Percentiles rank a stretch among this genome's conserved stretches.
Evolutionary conservation across 2,888 invertebrate species (phyloP).

Genomic region (Tanypteryx hageni): DNA sequence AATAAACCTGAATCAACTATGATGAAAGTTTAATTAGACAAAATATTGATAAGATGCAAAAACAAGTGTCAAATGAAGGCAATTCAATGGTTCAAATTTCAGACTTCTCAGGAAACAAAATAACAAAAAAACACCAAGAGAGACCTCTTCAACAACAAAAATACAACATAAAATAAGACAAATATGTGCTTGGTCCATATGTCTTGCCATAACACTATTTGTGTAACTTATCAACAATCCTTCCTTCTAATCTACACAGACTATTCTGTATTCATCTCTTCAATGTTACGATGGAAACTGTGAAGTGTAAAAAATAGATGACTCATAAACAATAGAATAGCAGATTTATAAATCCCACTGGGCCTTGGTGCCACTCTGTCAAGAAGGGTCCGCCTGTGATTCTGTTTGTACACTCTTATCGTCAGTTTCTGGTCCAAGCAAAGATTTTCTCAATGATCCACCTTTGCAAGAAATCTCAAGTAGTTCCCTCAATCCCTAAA

Average conservation of each 20-base stretch:
- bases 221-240: slow-evolving; percentile 43
- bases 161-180: not conserved
- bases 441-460: slow-evolving; percentile 76
- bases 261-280: not conserved
- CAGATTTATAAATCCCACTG: slow-evolving; percentile 30
- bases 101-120: not conserved
- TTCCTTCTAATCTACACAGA: slow-evolving; percentile 40
- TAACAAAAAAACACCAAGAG: not conserved
- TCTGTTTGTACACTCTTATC: slow-evolving; percentile 54
- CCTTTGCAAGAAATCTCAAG: slow-evolving; percentile 87
- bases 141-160: not conserved
- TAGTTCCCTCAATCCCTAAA: slow-evolving; percentile 88
- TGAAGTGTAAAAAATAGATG: slow-evolving; percentile 62
- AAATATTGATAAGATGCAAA: not conserved
- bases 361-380: slow-evolving; percentile 36
- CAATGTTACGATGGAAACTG: slow-evolving; percentile 21
- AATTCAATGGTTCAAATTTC: not conserved
- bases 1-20: no score
- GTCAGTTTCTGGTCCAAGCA: slow-evolving; percentile 35
- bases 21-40: no score
- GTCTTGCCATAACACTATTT: not conserved
- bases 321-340: slow-evolving; percentile 39
- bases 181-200: slow-evolving; percentile 44
- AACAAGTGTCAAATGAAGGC: not conserved
- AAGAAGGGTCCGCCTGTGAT: slow-evolving; percentile 43